phyloP scores from a whole-genome alignment of 2,797 vertebrate genomes.

The Eleutherodactylus coqui region DNA sequence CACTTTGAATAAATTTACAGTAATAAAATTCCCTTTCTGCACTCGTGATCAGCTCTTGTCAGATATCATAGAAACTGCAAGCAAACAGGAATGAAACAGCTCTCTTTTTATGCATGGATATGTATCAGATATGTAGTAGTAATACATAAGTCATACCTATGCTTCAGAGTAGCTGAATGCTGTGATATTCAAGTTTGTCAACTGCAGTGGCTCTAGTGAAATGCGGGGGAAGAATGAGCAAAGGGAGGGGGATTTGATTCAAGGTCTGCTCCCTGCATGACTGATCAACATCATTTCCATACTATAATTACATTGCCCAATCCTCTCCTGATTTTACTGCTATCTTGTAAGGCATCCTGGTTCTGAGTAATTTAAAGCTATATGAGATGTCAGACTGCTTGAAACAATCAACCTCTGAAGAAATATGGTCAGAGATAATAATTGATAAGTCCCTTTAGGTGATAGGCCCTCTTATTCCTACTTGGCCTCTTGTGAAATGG shows the following conservation, averaged over 20 bases:
- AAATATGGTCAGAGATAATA: slow-evolving; percentile 85
- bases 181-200: slow-evolving; percentile 46
- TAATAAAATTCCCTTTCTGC: slow-evolving; percentile 49
- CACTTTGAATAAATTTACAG: slow-evolving; percentile 26
- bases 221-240: slow-evolving; percentile 49
- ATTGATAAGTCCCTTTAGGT: slow-evolving; percentile 87
- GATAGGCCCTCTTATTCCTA: slow-evolving; percentile 69
- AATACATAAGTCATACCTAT: slow-evolving; percentile 62
- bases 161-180: slow-evolving; percentile 60
- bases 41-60: slow-evolving; percentile 48
- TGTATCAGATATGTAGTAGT: slow-evolving; percentile 53
- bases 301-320: slow-evolving; percentile 92
- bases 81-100: slow-evolving; percentile 57
- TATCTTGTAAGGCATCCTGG: slow-evolving; percentile 81
- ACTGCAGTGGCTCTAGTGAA: slow-evolving; percentile 57
- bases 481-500: slow-evolving; percentile 71
- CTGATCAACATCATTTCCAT: slow-evolving; percentile 91
- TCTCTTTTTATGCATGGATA: slow-evolving; percentile 60
- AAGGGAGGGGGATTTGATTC: slow-evolving; percentile 65
- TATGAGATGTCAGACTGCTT: slow-evolving; percentile 84
- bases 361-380: slow-evolving; percentile 87
- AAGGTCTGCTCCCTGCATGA: slow-evolving; percentile 84
- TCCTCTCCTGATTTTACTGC: slow-evolving; percentile 88
- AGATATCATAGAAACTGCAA: slow-evolving; percentile 56
- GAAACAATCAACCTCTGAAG: slow-evolving; percentile 85